A percentile compares a stretch with the other conserved stretches of the same genome.
These are phyloP conservation scores for Neelides sp. DNA, from an alignment of 1,140 invertebrate species.

Conservation along the genomic window DNA sequence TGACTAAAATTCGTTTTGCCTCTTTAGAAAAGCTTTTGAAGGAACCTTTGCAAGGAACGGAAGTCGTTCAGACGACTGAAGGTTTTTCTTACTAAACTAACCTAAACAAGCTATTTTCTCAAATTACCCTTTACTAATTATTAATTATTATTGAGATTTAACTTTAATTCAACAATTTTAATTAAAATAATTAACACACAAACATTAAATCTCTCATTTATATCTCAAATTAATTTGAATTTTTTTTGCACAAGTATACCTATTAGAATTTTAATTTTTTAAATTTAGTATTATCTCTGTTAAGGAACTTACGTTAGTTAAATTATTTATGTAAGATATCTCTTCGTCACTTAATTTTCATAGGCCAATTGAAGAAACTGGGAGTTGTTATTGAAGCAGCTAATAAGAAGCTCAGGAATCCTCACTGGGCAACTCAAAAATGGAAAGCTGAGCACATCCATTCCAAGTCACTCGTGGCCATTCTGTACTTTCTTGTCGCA, in stretches of 20 bases:
- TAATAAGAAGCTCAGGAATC: conserved; percentile 50
- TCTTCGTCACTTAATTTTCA: conserved; percentile 34
- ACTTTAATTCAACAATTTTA: background rate
- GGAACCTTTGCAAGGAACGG: too few relatives aligned
- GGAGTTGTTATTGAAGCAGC: conserved; percentile 72
- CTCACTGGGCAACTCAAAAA: conserved; percentile 43
- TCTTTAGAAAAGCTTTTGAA: too few relatives aligned
- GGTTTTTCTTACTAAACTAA: too few relatives aligned
- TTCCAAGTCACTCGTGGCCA: conserved; percentile 89
- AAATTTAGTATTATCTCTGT: conserved; percentile 6
- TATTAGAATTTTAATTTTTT: background rate
- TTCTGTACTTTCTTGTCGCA: conserved; percentile 84
- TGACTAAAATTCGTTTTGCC: too few relatives aligned
- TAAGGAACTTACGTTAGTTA: background rate
- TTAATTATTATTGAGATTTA: too few relatives aligned
- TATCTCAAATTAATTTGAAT: background rate
- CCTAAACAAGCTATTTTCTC: too few relatives aligned
- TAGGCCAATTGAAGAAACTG: conserved; percentile 91
- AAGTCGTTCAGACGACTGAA: too few relatives aligned
- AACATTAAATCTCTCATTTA: background rate
- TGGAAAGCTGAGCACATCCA: conserved; percentile 95
- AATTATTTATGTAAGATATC: background rate
- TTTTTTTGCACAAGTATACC: background rate
- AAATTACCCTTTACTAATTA: too few relatives aligned
- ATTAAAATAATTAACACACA: conserved; percentile 1